Conservation (phyloP, 30 jellyfish, hydroid and myxozoan species). For the Pseudorhiza aurosa region DNA sequence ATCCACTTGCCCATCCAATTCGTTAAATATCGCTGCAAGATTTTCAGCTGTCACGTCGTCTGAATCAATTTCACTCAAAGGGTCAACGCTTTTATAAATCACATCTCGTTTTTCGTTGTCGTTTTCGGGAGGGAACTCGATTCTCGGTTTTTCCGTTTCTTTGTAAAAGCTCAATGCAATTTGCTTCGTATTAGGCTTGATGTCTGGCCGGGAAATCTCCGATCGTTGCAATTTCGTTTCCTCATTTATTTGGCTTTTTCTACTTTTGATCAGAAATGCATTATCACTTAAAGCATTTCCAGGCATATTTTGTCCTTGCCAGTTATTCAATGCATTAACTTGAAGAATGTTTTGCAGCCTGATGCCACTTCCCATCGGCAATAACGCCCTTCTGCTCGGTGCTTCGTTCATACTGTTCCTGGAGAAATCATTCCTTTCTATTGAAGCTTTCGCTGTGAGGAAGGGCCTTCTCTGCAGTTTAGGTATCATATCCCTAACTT, state of each 20-base stretch:
- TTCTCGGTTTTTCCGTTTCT: slow-evolving; percentile 13
- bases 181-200: not conserved
- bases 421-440: not conserved
- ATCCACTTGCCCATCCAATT: slow-evolving; percentile 54
- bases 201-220: slow-evolving; percentile 14
- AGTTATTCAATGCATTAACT: not conserved
- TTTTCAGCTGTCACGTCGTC: slow-evolving; percentile 78
- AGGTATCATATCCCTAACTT: slow-evolving; percentile 14
- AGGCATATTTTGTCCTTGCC: not conserved
- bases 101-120: slow-evolving; percentile 35
- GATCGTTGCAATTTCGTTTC: not conserved
- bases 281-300: not conserved
- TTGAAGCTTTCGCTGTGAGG: not conserved
- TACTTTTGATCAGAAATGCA: not conserved
- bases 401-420: not conserved
- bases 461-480: slow-evolving; percentile 1
- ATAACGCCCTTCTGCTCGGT: not conserved
- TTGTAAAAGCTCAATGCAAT: slow-evolving; percentile 23
- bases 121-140: not conserved
- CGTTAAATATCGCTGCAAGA: slow-evolving; percentile 74
- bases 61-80: slow-evolving; percentile 42
- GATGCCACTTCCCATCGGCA: not conserved
- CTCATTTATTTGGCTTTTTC: not conserved
- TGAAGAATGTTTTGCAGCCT: not conserved
- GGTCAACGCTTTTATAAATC: slow-evolving; percentile 25